Base-by-base conservation (phyloP, 2,113 vertebrate species). In the Cephalopholis sonnerati region DNA sequence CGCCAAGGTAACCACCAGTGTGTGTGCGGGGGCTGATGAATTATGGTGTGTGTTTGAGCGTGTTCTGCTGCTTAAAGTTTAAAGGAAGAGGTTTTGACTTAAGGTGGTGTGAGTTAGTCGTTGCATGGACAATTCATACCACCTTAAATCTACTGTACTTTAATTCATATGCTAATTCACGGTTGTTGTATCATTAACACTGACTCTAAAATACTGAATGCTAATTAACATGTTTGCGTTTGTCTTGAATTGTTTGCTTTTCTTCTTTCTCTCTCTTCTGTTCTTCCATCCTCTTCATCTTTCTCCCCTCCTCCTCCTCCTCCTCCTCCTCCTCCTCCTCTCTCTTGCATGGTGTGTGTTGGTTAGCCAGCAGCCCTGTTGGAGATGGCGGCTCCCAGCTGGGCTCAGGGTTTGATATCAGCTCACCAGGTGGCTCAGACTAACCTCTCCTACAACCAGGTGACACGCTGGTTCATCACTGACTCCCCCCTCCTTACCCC, bases 381-480 rank as follows among this genome's bases (percentile, higher is more conserved):
- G 96, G 97, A 99, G 96, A 99, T 97, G 96, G 98, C 97, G 10
- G 97, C 98, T 82, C 98, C 98, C 92, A 97, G 97, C 93, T 99
- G 98, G 98, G 98, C 98, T 93, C 98, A 99, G 97, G 98, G 98
- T 95, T 98, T 99, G 96, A 96, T 99, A 84, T 97, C 97, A 92
- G 98, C 97, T 88, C 98, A 99, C 95, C 97, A 99, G 94, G 96
- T 99, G 94, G 98, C 98, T 90, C 98, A 99, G 97, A 99, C 97
- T 98, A 99, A 99, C 96, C 97, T 99, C 94, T 97, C 96, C 93
- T 97, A 95, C 97, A 99, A 97, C 96, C 98, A 99, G 98, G 98
- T 99, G 98, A 99, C 24, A 44, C 81, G 83, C 85, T 88, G 87
- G 81, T 86, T 84, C 82, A 61, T 85, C 73, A 17, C 77, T 81